A percentile compares a stretch with the other conserved stretches of the same genome.
Evolutionary conservation across 2,888 invertebrate species (phyloP).

Genomic region (Brachypalpus laphriformis): DNA sequence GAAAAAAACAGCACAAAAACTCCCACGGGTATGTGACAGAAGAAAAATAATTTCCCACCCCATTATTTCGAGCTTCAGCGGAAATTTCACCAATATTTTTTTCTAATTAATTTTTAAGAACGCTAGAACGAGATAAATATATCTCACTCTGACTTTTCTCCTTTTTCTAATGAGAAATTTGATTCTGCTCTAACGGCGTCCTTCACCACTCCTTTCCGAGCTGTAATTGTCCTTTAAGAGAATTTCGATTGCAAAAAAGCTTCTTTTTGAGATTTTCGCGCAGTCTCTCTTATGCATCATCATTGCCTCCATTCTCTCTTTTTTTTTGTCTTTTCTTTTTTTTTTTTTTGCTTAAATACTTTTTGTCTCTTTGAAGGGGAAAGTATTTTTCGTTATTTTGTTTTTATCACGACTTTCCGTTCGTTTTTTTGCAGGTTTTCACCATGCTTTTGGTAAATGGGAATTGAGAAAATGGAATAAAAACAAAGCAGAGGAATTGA

Average conservation of each 20-base stretch:
- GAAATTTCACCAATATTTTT: conserved; percentile 67
- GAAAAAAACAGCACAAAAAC: conserved; percentile 18
- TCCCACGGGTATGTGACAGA: conserved; percentile 47
- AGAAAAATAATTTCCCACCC: conserved; percentile 49
- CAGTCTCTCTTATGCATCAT: conserved; percentile 51
- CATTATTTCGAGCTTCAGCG: conserved; percentile 4
- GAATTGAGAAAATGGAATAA: conserved; percentile 65
- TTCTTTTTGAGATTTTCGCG: conserved; percentile 40
- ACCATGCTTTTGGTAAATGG: conserved; percentile 7
- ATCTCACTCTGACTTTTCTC: conserved; percentile 3
- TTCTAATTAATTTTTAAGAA: conserved; percentile 61
- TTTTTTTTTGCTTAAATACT: too few relatives aligned
- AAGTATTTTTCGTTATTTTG: conserved; percentile 68
- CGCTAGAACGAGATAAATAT: conserved; percentile 35
- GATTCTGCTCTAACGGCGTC: too few relatives aligned
- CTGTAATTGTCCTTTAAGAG: conserved; percentile 35
- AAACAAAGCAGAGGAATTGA: conserved; percentile 61
- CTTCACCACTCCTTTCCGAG: background rate
- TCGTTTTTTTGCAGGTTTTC: conserved; percentile 12
- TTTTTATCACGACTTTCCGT: conserved; percentile 64
- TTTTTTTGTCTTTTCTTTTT: too few relatives aligned
- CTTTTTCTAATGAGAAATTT: conserved; percentile 45
- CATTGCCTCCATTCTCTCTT: too few relatives aligned
- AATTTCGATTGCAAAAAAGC: background rate
- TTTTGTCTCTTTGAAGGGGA: conserved; percentile 19